These are phyloP conservation scores for Diadophis punctatus DNA, from an alignment of 2,113 vertebrate genomes.

Conservation along the genomic window DNA sequence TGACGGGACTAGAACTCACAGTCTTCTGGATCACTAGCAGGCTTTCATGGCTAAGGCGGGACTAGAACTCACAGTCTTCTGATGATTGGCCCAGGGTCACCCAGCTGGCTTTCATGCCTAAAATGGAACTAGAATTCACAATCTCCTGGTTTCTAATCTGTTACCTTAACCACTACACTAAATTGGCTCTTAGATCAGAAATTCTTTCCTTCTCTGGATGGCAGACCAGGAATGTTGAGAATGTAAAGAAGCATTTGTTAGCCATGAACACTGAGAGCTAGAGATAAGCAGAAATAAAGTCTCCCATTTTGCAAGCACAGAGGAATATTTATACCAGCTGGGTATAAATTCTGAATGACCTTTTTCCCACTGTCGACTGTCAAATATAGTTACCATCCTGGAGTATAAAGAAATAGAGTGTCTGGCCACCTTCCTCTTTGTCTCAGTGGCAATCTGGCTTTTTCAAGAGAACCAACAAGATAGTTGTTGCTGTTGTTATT, in stretches of 20 bases:
- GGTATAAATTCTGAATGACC: not conserved
- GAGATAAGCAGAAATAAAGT: not conserved
- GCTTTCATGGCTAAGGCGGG: not conserved
- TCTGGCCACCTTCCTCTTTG: not conserved
- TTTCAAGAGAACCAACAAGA: not conserved
- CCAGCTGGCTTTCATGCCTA: not conserved
- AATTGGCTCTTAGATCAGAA: not conserved
- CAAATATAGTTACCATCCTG: not conserved
- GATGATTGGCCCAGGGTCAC: too few species aligned
- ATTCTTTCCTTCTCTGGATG: not conserved
- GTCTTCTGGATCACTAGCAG: not conserved
- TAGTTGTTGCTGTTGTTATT: not conserved
- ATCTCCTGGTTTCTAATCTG: not conserved
- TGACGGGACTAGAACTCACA: not conserved
- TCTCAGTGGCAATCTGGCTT: not conserved
- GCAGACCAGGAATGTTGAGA: not conserved
- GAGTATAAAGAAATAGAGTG: not conserved
- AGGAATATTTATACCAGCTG: not conserved
- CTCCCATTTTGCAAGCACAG: not conserved
- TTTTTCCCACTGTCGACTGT: not conserved
- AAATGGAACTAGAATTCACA: not conserved
- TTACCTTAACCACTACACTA: not conserved
- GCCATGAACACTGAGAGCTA: not conserved
- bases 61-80: not conserved
- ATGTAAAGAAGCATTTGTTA: not conserved